phyloP scores from a whole-genome alignment of 2,113 vertebrate species.

The Rhinichthys klamathensis region DNA sequence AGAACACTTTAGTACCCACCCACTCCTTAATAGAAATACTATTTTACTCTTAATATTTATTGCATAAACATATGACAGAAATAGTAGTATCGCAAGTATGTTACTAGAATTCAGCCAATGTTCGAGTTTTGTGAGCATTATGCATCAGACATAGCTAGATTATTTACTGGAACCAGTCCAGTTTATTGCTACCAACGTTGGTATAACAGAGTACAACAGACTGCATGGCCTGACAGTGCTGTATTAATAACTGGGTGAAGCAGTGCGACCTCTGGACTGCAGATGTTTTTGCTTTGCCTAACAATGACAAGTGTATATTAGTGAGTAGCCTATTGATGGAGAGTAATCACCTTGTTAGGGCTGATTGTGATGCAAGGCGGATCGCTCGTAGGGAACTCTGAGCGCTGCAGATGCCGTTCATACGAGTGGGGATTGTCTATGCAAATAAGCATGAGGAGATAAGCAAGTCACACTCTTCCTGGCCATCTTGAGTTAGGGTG shows the following conservation, averaged over 20 bases:
- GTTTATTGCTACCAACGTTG: neutral
- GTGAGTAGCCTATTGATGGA: conserved; percentile 64
- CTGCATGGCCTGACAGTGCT: conserved; percentile 6
- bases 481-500: neutral
- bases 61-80: neutral
- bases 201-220: neutral
- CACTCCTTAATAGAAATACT: no score
- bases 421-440: conserved; percentile 56
- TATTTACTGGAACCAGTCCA: neutral
- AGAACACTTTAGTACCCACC: neutral
- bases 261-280: conserved; percentile 34
- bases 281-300: conserved; percentile 5
- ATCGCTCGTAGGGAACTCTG: conserved; percentile 36
- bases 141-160: neutral
- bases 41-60: no score
- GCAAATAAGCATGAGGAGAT: conserved; percentile 55
- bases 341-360: conserved; percentile 69
- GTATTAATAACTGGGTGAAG: conserved; percentile 45
- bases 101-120: neutral
- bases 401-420: conserved; percentile 43
- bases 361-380: conserved; percentile 51
- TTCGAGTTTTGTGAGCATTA: neutral
- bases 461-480: conserved; percentile 16
- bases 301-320: conserved; percentile 59
- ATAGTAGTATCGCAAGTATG: neutral